These are phyloP conservation scores for Neoascia interrupta DNA, from an alignment of 2,888 invertebrate species.

Conservation along the genomic window DNA sequence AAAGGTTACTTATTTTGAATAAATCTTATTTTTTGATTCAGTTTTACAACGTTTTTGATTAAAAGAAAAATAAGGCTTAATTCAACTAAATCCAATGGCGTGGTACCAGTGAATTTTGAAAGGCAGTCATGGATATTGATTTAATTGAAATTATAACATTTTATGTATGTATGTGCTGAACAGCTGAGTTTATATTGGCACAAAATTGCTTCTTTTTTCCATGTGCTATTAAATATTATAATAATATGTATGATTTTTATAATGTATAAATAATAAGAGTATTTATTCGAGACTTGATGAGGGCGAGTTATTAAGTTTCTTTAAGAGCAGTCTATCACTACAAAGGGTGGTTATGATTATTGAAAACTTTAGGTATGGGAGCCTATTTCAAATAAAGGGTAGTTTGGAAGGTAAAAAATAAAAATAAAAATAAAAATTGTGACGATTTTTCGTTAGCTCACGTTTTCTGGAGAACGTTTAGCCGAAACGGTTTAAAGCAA, in stretches of 20 bases:
- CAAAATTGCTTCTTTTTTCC: neutral
- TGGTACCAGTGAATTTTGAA: slow-evolving; percentile 63
- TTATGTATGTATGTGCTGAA: too few relatives aligned
- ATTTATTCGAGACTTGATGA: slow-evolving; percentile 4
- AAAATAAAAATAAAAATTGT: too few relatives aligned
- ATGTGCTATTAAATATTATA: neutral
- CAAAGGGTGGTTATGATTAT: slow-evolving; percentile 9
- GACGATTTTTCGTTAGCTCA: too few relatives aligned
- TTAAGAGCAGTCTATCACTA: slow-evolving; percentile 11
- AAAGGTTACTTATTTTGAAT: slow-evolving; percentile 12
- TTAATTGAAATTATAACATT: too few relatives aligned
- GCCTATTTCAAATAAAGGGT: neutral
- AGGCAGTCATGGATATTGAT: slow-evolving; percentile 64
- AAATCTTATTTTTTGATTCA: slow-evolving; percentile 26
- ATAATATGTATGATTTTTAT: too few relatives aligned
- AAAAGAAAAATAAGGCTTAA: slow-evolving; percentile 53
- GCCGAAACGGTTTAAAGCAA: slow-evolving; percentile 76
- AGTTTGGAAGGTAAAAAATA: neutral
- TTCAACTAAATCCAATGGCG: slow-evolving; percentile 61
- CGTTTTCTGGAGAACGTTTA: slow-evolving; percentile 23
- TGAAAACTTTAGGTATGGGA: neutral
- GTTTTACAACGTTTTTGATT: slow-evolving; percentile 22
- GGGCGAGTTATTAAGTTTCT: slow-evolving; percentile 29
- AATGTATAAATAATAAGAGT: slow-evolving; percentile 3
- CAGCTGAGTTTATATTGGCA: slow-evolving; percentile 20